These are phyloP conservation scores for Petrolisthes cinctipes DNA, from an alignment of 2,888 invertebrate genomes.

Conservation along the genomic window DNA sequence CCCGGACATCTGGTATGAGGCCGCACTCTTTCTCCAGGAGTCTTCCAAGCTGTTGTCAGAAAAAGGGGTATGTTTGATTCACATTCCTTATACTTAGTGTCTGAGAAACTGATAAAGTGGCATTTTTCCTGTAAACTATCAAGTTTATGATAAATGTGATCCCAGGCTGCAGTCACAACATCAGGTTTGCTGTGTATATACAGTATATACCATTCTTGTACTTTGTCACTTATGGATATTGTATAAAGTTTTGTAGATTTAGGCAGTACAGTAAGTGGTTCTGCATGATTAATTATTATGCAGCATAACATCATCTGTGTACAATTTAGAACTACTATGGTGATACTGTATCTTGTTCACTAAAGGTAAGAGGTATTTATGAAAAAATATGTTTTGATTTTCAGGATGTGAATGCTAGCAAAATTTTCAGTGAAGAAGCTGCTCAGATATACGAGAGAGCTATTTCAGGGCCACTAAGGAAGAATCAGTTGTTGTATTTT, in stretches of 20 bases:
- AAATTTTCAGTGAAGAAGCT: constrained; percentile 93
- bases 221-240: no score
- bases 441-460: constrained; percentile 95
- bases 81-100: not conserved
- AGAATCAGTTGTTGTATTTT: constrained; percentile 94
- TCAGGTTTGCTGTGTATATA: no score
- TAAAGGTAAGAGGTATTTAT: not conserved
- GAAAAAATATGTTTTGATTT: not conserved
- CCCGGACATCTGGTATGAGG: constrained; percentile 99
- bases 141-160: not conserved
- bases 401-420: constrained; percentile 92
- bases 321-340: not conserved
- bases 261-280: no score
- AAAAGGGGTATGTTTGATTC: constrained; percentile 81
- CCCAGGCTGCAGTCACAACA: not conserved
- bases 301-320: not conserved
- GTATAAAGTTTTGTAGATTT: no score
- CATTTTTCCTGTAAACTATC: not conserved
- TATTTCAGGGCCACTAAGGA: constrained; percentile 87
- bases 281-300: not conserved
- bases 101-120: no score
- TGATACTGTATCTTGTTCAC: no score
- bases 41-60: constrained; percentile 93
- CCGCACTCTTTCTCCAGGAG: constrained; percentile 95
- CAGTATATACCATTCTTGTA: no score